Conservation (phyloP, 2,888 invertebrate species). For the Eutolmus rufibarbis region DNA sequence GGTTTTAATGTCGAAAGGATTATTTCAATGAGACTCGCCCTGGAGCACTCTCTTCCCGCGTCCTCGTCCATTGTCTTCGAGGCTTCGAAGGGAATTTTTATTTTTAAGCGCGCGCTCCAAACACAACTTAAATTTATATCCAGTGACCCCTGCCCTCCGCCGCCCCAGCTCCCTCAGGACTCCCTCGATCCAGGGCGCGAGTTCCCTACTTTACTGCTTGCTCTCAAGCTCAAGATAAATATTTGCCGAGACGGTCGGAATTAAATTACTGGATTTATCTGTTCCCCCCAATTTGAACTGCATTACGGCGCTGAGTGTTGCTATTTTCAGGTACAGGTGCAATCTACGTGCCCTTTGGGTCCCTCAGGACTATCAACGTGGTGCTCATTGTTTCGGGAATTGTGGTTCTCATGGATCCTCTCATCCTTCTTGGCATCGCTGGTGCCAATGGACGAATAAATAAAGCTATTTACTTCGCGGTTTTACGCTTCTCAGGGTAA, state of each 20-base stretch:
- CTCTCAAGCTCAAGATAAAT: slow-evolving; percentile 1
- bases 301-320: not conserved
- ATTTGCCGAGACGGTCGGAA: not conserved
- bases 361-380: not conserved
- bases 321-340: not conserved
- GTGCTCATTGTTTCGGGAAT: not conserved
- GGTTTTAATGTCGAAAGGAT: slow-evolving; percentile 44
- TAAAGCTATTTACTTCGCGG: not conserved
- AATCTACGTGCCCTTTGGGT: not conserved
- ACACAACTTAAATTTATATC: slow-evolving; percentile 18
- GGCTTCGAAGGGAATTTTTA: not conserved
- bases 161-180: not conserved
- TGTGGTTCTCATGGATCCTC: not conserved
- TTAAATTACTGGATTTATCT: slow-evolving; percentile 10
- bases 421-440: not conserved
- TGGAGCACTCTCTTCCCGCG: not conserved
- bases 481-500: not conserved
- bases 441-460: not conserved
- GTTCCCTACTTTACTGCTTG: not conserved
- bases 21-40: slow-evolving; percentile 40
- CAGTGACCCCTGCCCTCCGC: not conserved
- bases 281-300: not conserved
- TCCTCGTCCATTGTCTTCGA: slow-evolving; percentile 21
- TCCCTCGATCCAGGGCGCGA: not conserved
- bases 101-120: not conserved